A percentile compares a stretch with the other conserved stretches of the same genome.
phyloP scores from a whole-genome alignment of 2,888 invertebrate genomes.

The Acutogordius australiensis region DNA sequence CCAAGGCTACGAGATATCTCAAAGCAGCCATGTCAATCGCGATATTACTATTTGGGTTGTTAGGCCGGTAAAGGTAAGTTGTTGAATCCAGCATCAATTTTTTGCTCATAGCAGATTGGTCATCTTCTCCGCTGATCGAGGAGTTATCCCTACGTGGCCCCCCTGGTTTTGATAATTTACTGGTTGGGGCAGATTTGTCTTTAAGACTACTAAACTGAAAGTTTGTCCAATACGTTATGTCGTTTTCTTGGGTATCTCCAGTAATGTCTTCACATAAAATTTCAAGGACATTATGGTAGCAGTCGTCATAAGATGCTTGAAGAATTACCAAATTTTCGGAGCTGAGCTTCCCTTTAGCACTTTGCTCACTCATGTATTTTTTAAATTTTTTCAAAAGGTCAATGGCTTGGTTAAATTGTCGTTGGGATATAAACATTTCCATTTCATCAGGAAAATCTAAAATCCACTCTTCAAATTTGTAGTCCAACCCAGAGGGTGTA shows the following conservation, averaged over 20 bases:
- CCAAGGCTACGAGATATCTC: background rate
- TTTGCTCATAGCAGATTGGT: no score
- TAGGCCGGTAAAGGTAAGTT: no score
- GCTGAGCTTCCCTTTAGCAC: background rate
- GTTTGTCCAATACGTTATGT: background rate
- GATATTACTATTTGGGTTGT: background rate
- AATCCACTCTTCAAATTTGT: constrained; percentile 34
- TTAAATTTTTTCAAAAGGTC: constrained; percentile 39
- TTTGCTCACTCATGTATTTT: background rate
- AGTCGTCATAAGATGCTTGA: background rate
- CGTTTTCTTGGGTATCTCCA: background rate
- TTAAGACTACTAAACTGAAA: background rate
- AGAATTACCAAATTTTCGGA: background rate
- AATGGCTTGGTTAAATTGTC: constrained; percentile 73
- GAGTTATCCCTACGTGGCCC: no score
- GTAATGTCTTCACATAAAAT: background rate
- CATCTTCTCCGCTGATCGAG: background rate
- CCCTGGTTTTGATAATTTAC: background rate
- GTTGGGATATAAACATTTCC: constrained; percentile 69
- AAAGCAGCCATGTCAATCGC: background rate
- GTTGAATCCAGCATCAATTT: no score
- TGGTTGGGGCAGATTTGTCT: background rate
- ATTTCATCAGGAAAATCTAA: constrained; percentile 65
- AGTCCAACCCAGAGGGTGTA: no score
- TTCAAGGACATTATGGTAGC: background rate